Evolutionary conservation across 37 sponge, comb jelly and placozoan species (phyloP).

Genomic region (Theonella swinhoei): DNA sequence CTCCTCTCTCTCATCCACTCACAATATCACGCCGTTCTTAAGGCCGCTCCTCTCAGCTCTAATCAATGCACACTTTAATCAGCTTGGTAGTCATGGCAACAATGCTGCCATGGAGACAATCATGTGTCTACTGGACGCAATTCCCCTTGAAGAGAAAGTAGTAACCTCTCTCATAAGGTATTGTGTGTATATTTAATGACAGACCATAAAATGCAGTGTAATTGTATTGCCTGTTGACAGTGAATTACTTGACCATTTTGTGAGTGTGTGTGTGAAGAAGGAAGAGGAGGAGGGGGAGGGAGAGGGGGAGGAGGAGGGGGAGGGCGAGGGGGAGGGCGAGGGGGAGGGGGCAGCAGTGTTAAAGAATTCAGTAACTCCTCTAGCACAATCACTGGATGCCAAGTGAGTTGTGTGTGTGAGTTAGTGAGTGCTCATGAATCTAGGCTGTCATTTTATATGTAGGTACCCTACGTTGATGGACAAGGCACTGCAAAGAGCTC

Average conservation of each 20-base stretch:
- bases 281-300: constrained; percentile 6
- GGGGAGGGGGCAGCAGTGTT: not conserved
- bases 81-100: constrained; percentile 14
- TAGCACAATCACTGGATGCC: constrained; percentile 34
- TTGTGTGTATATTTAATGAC: no score
- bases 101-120: not conserved
- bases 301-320: not conserved
- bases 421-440: not conserved
- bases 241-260: constrained; percentile 14
- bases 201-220: no score
- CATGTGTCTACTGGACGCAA: constrained; percentile 4
- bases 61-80: constrained; percentile 13
- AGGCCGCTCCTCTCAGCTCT: constrained; percentile 24
- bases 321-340: not conserved
- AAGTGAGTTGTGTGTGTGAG: constrained; percentile 16
- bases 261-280: constrained; percentile 14
- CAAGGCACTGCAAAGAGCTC: constrained; percentile 20
- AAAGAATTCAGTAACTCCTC: not conserved
- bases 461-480: constrained; percentile 59
- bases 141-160: constrained; percentile 17
- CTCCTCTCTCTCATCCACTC: constrained; percentile 10
- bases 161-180: constrained; percentile 26
- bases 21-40: constrained; percentile 28
- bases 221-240: constrained; percentile 14
- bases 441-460: not conserved